Conservation (phyloP, 2,888 invertebrate species). For the Drosophila nigricruria region DNA sequence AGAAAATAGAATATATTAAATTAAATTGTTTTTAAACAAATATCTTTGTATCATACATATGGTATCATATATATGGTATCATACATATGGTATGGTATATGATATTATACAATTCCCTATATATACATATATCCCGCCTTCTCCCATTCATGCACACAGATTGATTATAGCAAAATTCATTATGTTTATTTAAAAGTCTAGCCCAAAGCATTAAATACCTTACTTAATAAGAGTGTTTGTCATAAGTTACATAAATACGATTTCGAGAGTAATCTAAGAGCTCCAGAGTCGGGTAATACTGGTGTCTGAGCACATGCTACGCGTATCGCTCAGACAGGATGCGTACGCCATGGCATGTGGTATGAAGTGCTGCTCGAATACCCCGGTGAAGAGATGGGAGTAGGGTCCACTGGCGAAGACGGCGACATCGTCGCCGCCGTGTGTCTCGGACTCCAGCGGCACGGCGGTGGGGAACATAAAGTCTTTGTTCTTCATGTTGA, state of each 20-base stretch:
- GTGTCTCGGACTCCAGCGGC: slow-evolving; percentile 89
- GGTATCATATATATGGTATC: no score
- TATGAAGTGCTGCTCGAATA: slow-evolving; percentile 91
- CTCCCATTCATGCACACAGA: background rate
- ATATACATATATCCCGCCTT: background rate
- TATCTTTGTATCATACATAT: no score
- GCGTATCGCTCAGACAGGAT: slow-evolving; percentile 89
- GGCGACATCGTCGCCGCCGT: slow-evolving; percentile 93
- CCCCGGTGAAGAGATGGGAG: slow-evolving; percentile 92
- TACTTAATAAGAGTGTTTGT: slow-evolving; percentile 1
- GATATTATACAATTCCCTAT: background rate
- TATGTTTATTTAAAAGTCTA: slow-evolving; percentile 6
- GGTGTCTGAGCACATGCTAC: slow-evolving; percentile 85
- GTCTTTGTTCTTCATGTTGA: slow-evolving; percentile 85
- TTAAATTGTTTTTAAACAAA: no score
- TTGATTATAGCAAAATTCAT: background rate
- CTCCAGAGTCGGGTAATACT: slow-evolving; percentile 42
- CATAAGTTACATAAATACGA: slow-evolving; percentile 45
- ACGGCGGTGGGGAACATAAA: slow-evolving; percentile 88
- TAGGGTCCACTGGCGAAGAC: slow-evolving; percentile 91
- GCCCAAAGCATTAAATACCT: slow-evolving; percentile 20
- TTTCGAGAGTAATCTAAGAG: slow-evolving; percentile 8
- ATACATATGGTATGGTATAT: background rate
- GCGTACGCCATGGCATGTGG: slow-evolving; percentile 92
- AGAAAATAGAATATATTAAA: no score